Evolutionary conservation across 2,113 vertebrate species (phyloP), one percentile per base, ranked within the genome.

Genomic region (Cryptoleucopteryx plumbea): DNA sequence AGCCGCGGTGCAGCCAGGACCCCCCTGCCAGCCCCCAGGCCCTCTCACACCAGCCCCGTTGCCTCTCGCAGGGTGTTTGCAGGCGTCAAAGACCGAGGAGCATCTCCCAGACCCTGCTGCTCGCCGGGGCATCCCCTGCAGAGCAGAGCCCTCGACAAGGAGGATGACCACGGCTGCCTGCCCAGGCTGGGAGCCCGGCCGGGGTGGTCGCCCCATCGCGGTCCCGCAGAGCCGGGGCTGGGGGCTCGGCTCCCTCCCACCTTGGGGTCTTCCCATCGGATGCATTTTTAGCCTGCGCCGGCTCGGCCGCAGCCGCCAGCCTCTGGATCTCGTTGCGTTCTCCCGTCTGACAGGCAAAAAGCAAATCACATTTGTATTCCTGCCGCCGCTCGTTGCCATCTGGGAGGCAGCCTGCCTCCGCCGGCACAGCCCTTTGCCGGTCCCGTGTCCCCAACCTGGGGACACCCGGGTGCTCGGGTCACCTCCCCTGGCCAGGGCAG

Each of bases 211-310:
- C 43, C 38, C 50, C 34, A 8, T 1, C 10, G 6, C 10, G 42
- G 36, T 62, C 81, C 32, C 7, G 1, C 38, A 6, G 20, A 84
- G 59, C 12, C 0, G 0, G 22, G 34, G 19, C 16, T 43, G n/a
- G 36, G 23, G 23, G 34, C 43, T 58, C 15, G 32, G 55, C 36
- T 52, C 61, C 52, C 72, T 79, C 29, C n/a, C 61, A 7, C 66
- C 16, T 5, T 0, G 2, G 47, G 34, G 9, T 63, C 32, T 27
- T 82, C 66, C 48, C 55, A 52, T 9, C 7, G 43, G 66, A 53
- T 18, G 59, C 26, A 17, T 38, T 70, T 94, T 71, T 65, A 75
- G 67, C 52, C 31, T 1, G 31, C 4, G 10, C 27, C 20, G 10
- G n/a, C 23, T 40, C 11, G 15, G 52, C 17, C 25, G 6, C 43